Conservation (phyloP, 2,888 invertebrate species). For the Pristionchus entomophagus region DNA sequence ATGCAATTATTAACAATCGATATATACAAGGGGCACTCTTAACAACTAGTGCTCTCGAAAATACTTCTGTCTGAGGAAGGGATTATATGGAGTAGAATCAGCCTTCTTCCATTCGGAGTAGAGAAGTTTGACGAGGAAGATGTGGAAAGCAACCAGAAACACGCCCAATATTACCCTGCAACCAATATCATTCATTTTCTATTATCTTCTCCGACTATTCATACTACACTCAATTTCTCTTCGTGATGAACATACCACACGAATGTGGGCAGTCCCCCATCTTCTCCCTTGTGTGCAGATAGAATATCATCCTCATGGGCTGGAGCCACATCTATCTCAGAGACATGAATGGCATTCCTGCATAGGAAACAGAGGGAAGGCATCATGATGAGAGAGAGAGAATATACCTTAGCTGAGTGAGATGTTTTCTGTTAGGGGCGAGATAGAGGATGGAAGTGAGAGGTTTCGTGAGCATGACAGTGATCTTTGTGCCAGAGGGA, state of each 20-base stretch:
- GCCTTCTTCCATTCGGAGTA: conserved; percentile 78
- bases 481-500: background rate
- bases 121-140: conserved; percentile 92
- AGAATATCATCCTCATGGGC: conserved; percentile 92
- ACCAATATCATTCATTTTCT: background rate
- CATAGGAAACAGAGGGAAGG: too few relatives aligned
- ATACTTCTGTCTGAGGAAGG: conserved; percentile 61
- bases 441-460: conserved; percentile 91
- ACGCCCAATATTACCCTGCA: conserved; percentile 85
- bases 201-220: too few relatives aligned
- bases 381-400: too few relatives aligned
- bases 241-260: conserved; percentile 85
- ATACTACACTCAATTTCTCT: too few relatives aligned
- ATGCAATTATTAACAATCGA: background rate
- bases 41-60: background rate
- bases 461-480: conserved; percentile 81
- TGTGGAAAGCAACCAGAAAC: conserved; percentile 90
- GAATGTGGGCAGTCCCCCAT: conserved; percentile 89
- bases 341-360: conserved; percentile 63
- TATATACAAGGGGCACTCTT: background rate
- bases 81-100: conserved; percentile 66
- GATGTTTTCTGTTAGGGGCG: conserved; percentile 89
- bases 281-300: conserved; percentile 91
- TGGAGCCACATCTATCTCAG: conserved; percentile 82
- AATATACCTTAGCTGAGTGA: conserved; percentile 85